Conservation (phyloP, 2,888 invertebrate genomes). For the Rhamnusium bicolor region DNA sequence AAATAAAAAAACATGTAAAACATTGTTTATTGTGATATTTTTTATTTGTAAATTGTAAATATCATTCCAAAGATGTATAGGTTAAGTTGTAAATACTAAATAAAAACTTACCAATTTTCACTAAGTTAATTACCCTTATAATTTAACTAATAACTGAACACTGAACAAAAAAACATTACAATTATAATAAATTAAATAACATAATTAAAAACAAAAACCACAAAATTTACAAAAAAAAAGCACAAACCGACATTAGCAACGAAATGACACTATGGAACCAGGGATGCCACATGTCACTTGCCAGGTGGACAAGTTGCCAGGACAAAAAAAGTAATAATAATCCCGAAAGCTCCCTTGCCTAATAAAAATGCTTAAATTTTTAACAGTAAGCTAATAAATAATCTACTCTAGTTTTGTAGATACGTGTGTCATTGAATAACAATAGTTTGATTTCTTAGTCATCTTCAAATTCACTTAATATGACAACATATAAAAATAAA, state of each 20-base stretch:
- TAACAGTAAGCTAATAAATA: no score
- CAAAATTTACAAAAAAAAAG: neutral
- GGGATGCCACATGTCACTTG: no score
- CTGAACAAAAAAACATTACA: neutral
- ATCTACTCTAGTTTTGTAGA: no score
- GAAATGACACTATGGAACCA: neutral
- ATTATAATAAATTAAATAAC: neutral
- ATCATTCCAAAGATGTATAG: conserved; percentile 32
- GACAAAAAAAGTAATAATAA: neutral
- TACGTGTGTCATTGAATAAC: no score
- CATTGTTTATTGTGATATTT: conserved; percentile 23
- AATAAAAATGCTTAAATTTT: neutral
- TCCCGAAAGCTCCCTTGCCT: neutral
- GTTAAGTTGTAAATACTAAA: conserved; percentile 27
- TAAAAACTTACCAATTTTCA: conserved; percentile 24
- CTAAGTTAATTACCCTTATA: neutral
- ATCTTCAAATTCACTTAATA: no score
- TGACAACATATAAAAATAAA: no score
- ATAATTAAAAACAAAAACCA: neutral
- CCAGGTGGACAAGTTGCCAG: no score
- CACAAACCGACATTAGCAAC: neutral
- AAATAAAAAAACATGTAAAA: no score
- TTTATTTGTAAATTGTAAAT: conserved; percentile 17
- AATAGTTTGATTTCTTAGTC: no score
- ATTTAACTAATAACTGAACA: neutral